Base-by-base conservation (phyloP, 2,888 invertebrate species). In the Drosophila nr. perissopoda region DNA sequence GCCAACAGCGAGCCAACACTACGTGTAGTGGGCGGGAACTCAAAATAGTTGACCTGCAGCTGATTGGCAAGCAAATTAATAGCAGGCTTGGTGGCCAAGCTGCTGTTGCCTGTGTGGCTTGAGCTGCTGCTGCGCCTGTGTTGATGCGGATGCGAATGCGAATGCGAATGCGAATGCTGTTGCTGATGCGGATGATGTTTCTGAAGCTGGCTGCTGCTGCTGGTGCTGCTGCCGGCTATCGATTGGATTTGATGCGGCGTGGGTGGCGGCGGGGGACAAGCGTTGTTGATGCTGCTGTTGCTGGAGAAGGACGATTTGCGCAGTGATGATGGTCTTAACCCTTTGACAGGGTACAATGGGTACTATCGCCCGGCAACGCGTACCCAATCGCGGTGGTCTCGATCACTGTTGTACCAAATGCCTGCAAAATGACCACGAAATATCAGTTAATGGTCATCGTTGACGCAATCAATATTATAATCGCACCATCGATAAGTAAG, bases 321-420 rank as follows among this genome's bases (percentile, higher is more conserved):
- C 85, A 92, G 89, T 85, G 92, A 92, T 90, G 92, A 89, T 91
- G 92, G 92, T 91, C 93, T 92, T 88, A 93, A 91, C 91, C 93
- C 93, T 91, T 93, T 93, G 84, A 91, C 92, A 92, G 93, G 93
- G 92, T 93, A 92, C 88, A 92, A 92, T 91, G 93, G 93, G 91
- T 93, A 93, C 93, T 93, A 93, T 93, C 93, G 93, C 83, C 93
- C 93, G 89, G 92, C 93, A 91, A 93, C 91, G 83, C 93, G 93
- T 85, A 93, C 93, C 93, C 93, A 93, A 92, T 93, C 93, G 89
- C 92, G 93, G 88, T 93, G 92, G 88, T 93, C 93, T 78, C 78
- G 78, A 54, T 78, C 78, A 88, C 93, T 93, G 87, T 93, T 93
- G 90, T 93, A 93, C 93, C 93, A 93, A 91, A 93, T 92, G 89